Conservation (phyloP, 2,797 vertebrate species). For the Tapirus indicus region DNA sequence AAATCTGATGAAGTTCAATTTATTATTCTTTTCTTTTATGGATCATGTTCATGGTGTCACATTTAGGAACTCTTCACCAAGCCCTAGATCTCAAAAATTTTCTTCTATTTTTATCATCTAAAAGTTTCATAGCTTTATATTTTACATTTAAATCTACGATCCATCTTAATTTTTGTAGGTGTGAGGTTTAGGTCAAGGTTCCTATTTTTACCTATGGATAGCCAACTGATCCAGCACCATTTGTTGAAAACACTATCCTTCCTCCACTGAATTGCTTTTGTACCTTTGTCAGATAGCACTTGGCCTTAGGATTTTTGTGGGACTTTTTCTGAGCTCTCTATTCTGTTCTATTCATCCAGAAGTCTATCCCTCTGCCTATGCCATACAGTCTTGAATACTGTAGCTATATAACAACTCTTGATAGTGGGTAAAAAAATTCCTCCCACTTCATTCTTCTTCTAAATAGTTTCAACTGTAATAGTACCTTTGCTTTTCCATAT, state of each 20-base stretch:
- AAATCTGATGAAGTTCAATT: neutral
- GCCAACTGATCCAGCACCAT: neutral
- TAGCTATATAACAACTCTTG: neutral
- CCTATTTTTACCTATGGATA: neutral
- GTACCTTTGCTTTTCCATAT: neutral
- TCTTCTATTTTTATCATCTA: neutral
- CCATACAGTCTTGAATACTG: neutral
- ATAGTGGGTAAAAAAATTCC: neutral
- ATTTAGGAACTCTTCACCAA: neutral
- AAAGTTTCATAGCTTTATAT: neutral
- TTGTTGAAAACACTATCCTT: neutral
- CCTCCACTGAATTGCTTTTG: neutral
- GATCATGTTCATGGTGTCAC: neutral
- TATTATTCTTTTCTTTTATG: neutral
- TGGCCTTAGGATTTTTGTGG: neutral
- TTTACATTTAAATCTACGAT: neutral
- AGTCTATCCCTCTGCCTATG: neutral
- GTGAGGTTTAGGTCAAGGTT: neutral
- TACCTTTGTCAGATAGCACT: neutral
- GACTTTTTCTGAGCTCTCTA: neutral
- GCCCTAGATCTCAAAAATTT: neutral
- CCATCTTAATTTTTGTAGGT: neutral
- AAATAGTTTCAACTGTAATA: neutral
- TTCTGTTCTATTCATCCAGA: neutral
- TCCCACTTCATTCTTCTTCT: neutral